These are phyloP conservation scores for Hylaeus volcanicus DNA, from an alignment of 1,140 invertebrate species.

Conservation along the genomic window DNA sequence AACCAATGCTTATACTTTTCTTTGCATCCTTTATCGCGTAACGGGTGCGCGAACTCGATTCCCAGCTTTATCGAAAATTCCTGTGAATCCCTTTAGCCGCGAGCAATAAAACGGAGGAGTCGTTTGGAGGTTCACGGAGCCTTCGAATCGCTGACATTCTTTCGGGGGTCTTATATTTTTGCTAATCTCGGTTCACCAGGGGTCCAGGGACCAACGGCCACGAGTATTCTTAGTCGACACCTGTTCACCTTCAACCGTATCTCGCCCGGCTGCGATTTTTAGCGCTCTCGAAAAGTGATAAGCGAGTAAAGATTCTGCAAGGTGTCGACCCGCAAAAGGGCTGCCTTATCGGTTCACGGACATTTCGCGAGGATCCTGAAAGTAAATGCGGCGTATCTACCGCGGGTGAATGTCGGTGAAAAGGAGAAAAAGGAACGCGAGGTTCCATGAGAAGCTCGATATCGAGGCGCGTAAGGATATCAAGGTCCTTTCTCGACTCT, in stretches of 20 bases:
- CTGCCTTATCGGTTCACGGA: constrained; percentile 32
- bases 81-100: not conserved
- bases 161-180: too few relatives aligned
- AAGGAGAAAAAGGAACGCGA: not conserved
- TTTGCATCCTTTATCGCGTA: too few relatives aligned
- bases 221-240: constrained; percentile 30
- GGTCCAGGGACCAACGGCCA: not conserved
- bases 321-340: constrained; percentile 30
- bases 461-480: constrained; percentile 13
- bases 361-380: constrained; percentile 21
- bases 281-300: constrained; percentile 20
- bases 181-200: not conserved
- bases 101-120: not conserved
- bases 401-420: not conserved
- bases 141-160: not conserved
- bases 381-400: not conserved
- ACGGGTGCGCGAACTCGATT: too few relatives aligned
- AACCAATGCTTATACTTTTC: too few relatives aligned
- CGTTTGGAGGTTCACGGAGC: not conserved
- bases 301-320: constrained; percentile 38
- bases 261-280: constrained; percentile 12
- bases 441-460: not conserved
- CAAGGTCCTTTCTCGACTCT: not conserved
- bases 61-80: not conserved
- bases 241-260: constrained; percentile 44